phyloP scores from a whole-genome alignment of 37 sponge, comb jelly and placozoan genomes.

The Bolinopsis microptera region DNA sequence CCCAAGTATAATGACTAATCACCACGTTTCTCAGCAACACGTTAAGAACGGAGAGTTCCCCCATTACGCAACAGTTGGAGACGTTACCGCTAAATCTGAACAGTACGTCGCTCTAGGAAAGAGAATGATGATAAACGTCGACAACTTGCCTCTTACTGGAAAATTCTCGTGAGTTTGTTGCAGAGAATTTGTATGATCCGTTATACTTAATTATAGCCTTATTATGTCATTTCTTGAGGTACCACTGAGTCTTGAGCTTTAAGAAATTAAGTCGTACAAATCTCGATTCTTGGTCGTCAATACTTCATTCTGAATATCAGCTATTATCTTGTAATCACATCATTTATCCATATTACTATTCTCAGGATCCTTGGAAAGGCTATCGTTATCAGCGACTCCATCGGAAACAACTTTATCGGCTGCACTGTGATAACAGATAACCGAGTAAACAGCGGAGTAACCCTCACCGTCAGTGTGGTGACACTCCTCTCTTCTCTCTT shows the following conservation, averaged over 20 bases:
- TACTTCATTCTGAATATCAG: too few species aligned
- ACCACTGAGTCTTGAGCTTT: too few species aligned
- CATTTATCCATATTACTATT: too few species aligned
- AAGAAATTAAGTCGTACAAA: too few species aligned
- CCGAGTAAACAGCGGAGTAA: neutral
- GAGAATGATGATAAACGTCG: neutral
- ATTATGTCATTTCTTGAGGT: neutral
- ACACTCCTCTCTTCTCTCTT: neutral
- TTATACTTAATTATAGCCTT: neutral
- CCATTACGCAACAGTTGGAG: neutral
- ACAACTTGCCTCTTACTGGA: neutral
- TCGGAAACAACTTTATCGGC: neutral
- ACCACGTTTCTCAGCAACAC: neutral
- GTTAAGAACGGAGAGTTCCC: neutral
- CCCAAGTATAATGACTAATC: too few species aligned
- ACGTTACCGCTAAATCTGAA: neutral
- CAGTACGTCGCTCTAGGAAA: neutral
- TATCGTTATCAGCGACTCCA: neutral
- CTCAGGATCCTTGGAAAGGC: neutral
- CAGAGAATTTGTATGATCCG: too few species aligned
- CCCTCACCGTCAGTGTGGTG: neutral
- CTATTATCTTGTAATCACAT: too few species aligned
- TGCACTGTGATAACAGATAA: constrained; percentile 3
- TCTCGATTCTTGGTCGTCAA: too few species aligned
- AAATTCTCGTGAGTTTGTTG: constrained; percentile 4